A percentile compares a stretch with the other conserved stretches of the same genome.
These are phyloP conservation scores for Philaenus spumarius DNA, from an alignment of 1,140 invertebrate species.

Conservation along the genomic window DNA sequence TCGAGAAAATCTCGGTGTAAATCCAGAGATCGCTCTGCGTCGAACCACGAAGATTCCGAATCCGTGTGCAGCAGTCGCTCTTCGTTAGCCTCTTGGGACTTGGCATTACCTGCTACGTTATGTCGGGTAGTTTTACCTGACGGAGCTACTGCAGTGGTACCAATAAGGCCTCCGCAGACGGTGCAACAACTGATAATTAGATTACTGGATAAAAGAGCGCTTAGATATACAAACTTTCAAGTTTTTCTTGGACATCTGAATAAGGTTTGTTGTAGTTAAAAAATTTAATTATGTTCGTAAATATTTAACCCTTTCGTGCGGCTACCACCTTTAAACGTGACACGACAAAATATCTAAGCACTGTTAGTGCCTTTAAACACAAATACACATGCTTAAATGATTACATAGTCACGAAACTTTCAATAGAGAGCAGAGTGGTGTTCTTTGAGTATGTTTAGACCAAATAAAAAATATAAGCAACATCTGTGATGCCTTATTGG, in stretches of 20 bases:
- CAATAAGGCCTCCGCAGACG: slow-evolving; percentile 62
- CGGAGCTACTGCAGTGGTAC: slow-evolving; percentile 85
- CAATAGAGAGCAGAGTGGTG: too few species aligned
- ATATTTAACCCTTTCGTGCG: too few species aligned
- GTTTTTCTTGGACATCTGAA: slow-evolving; percentile 57
- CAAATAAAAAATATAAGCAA: too few species aligned
- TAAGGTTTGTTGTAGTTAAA: too few species aligned
- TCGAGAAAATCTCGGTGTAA: slow-evolving; percentile 71
- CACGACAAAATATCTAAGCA: too few species aligned
- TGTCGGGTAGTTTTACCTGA: slow-evolving; percentile 87
- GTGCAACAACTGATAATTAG: slow-evolving; percentile 70
- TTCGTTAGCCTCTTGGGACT: slow-evolving; percentile 52
- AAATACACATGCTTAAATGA: too few species aligned
- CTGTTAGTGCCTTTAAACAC: too few species aligned
- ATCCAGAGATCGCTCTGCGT: slow-evolving; percentile 57
- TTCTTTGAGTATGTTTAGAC: too few species aligned
- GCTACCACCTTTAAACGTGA: too few species aligned
- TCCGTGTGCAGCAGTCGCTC: slow-evolving; percentile 51
- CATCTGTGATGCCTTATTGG: too few species aligned
- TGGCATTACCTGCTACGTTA: slow-evolving; percentile 38
- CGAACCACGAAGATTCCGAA: slow-evolving; percentile 40
- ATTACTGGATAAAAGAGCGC: slow-evolving; percentile 73
- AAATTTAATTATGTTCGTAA: too few species aligned
- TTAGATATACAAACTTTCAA: slow-evolving; percentile 69
- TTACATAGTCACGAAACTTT: too few species aligned